phyloP scores from a whole-genome alignment of 2,797 vertebrate species.

The Sebastes miniatus region DNA sequence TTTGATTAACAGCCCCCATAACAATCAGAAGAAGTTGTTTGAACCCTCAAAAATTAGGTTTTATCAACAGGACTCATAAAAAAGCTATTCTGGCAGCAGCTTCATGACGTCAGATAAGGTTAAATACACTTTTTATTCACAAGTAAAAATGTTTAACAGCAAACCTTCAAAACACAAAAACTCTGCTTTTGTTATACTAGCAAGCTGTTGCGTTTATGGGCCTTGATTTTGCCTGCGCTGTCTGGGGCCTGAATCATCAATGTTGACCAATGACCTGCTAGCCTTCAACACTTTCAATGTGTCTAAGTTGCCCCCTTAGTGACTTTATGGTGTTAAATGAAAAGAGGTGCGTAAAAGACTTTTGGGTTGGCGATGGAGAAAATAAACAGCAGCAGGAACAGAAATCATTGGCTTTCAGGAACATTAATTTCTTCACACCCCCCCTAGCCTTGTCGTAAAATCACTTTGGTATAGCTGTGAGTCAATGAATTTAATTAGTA shows the following conservation, averaged over 20 bases:
- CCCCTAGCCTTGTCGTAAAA: not conserved
- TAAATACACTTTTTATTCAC: conserved; percentile 76
- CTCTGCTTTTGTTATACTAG: conserved; percentile 44
- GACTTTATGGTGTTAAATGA: conserved; percentile 8
- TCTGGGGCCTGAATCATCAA: conserved; percentile 20
- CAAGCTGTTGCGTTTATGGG: conserved; percentile 64
- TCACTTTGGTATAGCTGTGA: not conserved
- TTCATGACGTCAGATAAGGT: conserved; percentile 39
- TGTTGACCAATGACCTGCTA: conserved; percentile 29
- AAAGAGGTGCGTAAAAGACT: not conserved
- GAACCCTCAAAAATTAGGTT: not conserved
- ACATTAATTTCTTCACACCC: not conserved
- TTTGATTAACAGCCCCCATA: not conserved
- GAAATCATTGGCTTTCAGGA: conserved; percentile 4
- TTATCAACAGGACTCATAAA: not conserved
- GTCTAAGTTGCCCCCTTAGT: not conserved
- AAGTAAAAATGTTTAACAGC: conserved; percentile 69
- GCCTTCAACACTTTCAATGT: conserved; percentile 1
- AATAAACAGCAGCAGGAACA: not conserved
- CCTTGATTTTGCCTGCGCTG: conserved; percentile 33
- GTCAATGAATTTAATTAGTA: not conserved
- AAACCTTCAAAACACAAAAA: conserved; percentile 69
- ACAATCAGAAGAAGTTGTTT: not conserved
- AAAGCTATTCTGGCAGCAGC: conserved; percentile 24
- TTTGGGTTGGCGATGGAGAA: not conserved